Base-by-base conservation (phyloP, 1,140 invertebrate species). In the Vanessa atalanta region DNA sequence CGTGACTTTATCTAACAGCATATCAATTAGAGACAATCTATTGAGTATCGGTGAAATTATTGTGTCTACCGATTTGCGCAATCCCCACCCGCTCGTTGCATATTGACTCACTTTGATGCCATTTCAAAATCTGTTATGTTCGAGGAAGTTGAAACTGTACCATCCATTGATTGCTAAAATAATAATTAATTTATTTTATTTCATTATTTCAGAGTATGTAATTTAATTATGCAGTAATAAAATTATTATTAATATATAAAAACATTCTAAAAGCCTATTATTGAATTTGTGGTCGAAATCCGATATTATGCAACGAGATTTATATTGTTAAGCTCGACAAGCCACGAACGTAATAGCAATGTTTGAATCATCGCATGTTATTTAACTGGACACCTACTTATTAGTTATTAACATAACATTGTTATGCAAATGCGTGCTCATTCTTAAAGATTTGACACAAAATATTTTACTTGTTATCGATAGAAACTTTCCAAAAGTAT, bases 21-120 rank as follows among this genome's bases (percentile, higher is more conserved):
- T 76, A 74, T 73, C 77, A 76, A 75, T 79, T 81, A 81, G 57
- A 67, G 57, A 73, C 73, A 78, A 73, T 79, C 75, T 76, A 78
- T 75, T 73, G 75, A 65, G 73, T 74, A 79, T 79, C 47, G 75
- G 66, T 76, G 78, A 78, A 79, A 74, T 77, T 73, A 72, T 81
- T 73, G 70, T 63, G 75, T 65, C 75, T 63, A 74, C 69, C 48
- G 47, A 60, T 60, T 70, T 77, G 61, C 75, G 72, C 66, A 79
- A 77, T 69, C 47, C 37, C 15, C 63, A 69, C 72, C 73, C 51
- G 63, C 55, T 60, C 14, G n/a, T 57, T 67, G 73, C 68, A 70
- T 66, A 66, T 23, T 75, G 72, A 71, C 67, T 77, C 47, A 74
- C 23, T 66, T 76, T 70, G 65, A 69, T 60, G 51, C 26, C 50